Evolutionary conservation across 2,113 vertebrate species (phyloP).

Genomic region (Harpagus bidentatus): DNA sequence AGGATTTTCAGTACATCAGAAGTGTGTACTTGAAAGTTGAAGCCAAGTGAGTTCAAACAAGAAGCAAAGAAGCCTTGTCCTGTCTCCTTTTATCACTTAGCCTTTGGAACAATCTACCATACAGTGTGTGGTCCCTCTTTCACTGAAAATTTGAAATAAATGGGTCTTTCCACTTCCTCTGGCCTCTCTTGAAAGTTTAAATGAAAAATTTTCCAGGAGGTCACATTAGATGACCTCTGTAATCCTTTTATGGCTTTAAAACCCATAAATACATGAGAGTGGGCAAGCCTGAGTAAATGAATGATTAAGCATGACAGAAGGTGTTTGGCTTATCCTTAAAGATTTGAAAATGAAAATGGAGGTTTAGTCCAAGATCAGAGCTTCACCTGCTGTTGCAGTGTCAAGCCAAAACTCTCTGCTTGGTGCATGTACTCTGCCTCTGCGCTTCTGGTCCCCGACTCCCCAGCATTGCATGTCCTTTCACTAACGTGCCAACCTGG

Average conservation of each 20-base stretch:
- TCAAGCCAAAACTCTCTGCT: not conserved
- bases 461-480: not conserved
- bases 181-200: not conserved
- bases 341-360: not conserved
- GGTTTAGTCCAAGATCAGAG: not conserved
- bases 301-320: not conserved
- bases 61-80: not conserved
- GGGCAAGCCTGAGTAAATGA: not conserved
- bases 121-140: not conserved
- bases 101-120: not conserved
- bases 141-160: not conserved
- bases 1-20: constrained; percentile 5
- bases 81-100: not conserved
- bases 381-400: not conserved
- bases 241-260: not conserved
- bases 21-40: not conserved
- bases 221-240: not conserved
- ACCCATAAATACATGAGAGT: not conserved
- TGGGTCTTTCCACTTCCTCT: not conserved
- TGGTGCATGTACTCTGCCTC: not conserved
- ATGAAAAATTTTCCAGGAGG: not conserved
- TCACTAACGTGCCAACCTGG: not conserved
- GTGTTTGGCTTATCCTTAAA: not conserved
- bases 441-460: fast-evolving
- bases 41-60: not conserved